phyloP scores from a whole-genome alignment of 1,140 invertebrate species.

The Eubasilissa regina region DNA sequence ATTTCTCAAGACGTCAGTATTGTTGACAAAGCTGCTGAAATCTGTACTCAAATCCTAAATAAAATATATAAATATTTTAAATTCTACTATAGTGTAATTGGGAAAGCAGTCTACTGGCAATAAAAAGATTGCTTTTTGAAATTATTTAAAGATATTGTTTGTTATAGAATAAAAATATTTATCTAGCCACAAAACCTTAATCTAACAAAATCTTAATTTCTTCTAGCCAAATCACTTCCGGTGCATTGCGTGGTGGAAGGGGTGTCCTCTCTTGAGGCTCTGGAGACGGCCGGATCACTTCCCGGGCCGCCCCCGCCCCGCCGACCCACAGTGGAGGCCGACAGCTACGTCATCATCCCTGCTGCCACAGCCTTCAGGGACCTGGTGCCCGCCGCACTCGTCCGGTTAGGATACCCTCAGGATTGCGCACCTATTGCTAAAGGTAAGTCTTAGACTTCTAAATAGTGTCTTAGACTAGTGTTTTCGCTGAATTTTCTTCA shows the following conservation, averaged over 20 bases:
- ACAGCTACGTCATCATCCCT: constrained; percentile 95
- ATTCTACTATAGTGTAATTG: too few relatives aligned
- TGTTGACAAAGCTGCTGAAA: too few relatives aligned
- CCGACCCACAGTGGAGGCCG: constrained; percentile 84
- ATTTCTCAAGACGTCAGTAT: too few relatives aligned
- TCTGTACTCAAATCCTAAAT: too few relatives aligned
- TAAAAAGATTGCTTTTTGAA: too few relatives aligned
- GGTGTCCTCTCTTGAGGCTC: constrained; percentile 78
- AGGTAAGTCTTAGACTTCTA: constrained; percentile 73
- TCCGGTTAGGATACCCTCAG: constrained; percentile 84
- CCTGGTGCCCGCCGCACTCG: constrained; percentile 83
- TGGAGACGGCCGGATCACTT: constrained; percentile 17
- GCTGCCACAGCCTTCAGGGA: constrained; percentile 90
- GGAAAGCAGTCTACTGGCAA: too few relatives aligned
- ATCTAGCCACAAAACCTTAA: too few relatives aligned
- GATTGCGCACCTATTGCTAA: constrained; percentile 84
- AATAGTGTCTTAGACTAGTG: too few relatives aligned
- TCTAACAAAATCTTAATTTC: neutral
- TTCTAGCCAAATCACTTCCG: constrained; percentile 90
- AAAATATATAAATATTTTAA: too few relatives aligned
- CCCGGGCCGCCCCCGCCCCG: constrained; percentile 74
- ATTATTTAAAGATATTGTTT: too few relatives aligned
- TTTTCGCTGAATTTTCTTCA: too few relatives aligned
- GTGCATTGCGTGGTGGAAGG: constrained; percentile 93
- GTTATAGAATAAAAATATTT: too few relatives aligned